Evolutionary conservation across 2,888 invertebrate genomes (phyloP), one percentile per base, ranked within the genome.

Genomic region (Zygogramma bicolorata): DNA sequence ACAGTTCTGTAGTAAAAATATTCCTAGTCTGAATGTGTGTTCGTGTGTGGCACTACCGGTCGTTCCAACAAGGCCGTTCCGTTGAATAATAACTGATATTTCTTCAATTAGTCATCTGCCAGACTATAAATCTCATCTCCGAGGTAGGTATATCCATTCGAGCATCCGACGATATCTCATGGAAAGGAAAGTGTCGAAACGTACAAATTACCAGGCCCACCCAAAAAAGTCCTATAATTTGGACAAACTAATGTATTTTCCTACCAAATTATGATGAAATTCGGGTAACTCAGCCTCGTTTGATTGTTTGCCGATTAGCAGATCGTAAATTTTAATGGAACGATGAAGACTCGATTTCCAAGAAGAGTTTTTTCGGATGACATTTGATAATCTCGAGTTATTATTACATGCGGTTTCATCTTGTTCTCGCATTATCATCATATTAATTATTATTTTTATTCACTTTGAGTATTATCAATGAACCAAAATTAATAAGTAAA

Each of bases 21-120:
- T 53, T 53, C n/a, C 15, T 25, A 25, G 13, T 25, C n/a, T 25
- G 27, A 53, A 25, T 25, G 13, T 20, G 53, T 27, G 27, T 42
- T 42, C 42, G 62, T 62, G 62, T 62, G 62, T 62, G 62, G 62
- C 42, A 62, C 20, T 31, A n/a, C n/a, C 38, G 7, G 29, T 38
- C n/a, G 38, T 42, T 62, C 27, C 25, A 29, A 42, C 62, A 62
- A 42, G 15, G 25, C 15, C 29, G n/a, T n/a, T 22, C 61, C 61
- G n/a, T 27, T 27, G n/a, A 15, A 42, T 62, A 42, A 62, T 42
- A 62, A 40, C 62, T 62, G 27, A 62, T 62, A 62, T 62, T 62
- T 62, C n/a, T 15, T 22, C 62, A 42, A 62, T 62, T 61, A 62
- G 42, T 62, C 62, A 62, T 62, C 62, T 62, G 62, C 42, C 27